Conservation (phyloP, 2,797 vertebrate genomes). For the Eptatretus atami region DNA sequence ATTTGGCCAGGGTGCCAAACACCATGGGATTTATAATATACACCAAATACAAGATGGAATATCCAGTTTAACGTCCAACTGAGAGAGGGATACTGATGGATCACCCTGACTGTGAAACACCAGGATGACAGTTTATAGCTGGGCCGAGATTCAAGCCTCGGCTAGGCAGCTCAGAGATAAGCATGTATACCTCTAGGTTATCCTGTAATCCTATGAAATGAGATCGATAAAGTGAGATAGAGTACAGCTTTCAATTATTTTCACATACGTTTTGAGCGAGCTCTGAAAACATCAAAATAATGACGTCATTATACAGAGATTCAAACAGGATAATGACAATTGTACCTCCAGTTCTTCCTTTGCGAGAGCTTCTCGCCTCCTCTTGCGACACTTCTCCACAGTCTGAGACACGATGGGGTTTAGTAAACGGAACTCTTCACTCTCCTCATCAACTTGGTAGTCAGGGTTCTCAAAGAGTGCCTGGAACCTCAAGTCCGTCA, state of each 20-base stretch:
- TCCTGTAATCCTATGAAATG: too few species aligned
- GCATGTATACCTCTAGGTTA: too few species aligned
- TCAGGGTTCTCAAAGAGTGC: conserved; percentile 96
- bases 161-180: too few species aligned
- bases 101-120: too few species aligned
- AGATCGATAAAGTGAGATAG: too few species aligned
- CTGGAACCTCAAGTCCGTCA: conserved; percentile 71
- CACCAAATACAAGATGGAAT: not conserved
- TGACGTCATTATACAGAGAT: too few species aligned
- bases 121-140: too few species aligned
- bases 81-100: too few species aligned
- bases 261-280: too few species aligned
- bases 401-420: conserved; percentile 89
- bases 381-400: conserved; percentile 37
- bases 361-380: conserved; percentile 34
- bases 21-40: not conserved
- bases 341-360: conserved; percentile 19
- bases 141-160: too few species aligned
- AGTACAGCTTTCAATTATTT: too few species aligned
- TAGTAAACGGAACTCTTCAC: conserved; percentile 73
- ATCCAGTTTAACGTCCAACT: not conserved
- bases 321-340: conserved; percentile 15
- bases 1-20: not conserved
- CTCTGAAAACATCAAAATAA: too few species aligned
- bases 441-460: conserved; percentile 74